Conservation (phyloP, 2,113 vertebrate genomes). For the Cromileptes altivelis region DNA sequence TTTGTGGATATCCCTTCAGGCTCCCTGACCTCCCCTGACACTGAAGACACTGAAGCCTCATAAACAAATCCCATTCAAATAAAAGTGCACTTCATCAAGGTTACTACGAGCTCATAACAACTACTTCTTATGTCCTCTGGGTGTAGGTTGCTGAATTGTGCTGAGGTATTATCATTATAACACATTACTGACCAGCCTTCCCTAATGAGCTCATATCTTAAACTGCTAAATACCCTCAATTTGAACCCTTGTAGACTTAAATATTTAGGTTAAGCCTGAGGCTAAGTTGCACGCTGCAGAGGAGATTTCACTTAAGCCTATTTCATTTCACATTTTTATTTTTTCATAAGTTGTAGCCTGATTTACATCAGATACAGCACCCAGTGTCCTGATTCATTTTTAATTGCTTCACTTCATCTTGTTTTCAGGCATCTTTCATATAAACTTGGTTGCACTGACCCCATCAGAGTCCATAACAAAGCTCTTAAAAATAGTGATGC, state of each 20-base stretch:
- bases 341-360: neutral
- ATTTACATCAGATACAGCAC: constrained; percentile 26
- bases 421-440: neutral
- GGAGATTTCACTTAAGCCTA: constrained; percentile 29
- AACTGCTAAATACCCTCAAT: constrained; percentile 22
- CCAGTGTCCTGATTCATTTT: neutral
- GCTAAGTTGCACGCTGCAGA: neutral
- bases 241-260: constrained; percentile 33
- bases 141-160: neutral
- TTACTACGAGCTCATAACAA: neutral
- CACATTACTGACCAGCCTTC: constrained; percentile 29
- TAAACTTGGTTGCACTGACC: neutral
- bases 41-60: neutral
- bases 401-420: constrained; percentile 1
- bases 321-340: constrained; percentile 37
- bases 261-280: constrained; percentile 45
- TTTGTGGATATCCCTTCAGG: neutral
- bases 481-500: neutral
- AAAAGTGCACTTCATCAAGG: neutral
- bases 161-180: constrained; percentile 17
- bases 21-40: neutral
- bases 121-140: neutral
- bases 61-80: constrained; percentile 8
- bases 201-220: constrained; percentile 22
- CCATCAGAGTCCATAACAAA: neutral